Conservation (phyloP, 2,888 invertebrate species). For the Trisateles emortualis region DNA sequence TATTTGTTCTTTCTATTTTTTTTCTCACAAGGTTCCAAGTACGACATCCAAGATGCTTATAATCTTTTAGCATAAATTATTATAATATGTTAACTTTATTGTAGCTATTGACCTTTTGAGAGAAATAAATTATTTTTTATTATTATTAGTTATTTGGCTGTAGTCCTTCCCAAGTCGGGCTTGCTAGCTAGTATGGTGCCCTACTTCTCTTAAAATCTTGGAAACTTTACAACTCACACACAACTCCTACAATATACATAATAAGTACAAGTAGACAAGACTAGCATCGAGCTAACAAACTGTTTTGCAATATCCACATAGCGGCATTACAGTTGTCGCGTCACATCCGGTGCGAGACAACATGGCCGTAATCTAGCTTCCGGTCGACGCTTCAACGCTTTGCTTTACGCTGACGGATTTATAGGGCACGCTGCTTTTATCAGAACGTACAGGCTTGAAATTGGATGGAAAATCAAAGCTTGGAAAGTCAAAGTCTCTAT, state of each 20-base stretch:
- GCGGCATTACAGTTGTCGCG: conserved; percentile 32
- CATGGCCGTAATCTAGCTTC: conserved; percentile 43
- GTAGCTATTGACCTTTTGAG: too few species aligned
- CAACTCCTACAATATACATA: not conserved
- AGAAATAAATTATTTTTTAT: too few species aligned
- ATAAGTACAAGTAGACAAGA: not conserved
- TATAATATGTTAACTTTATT: too few species aligned
- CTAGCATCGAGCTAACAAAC: conserved; percentile 26
- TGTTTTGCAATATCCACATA: conserved; percentile 33
- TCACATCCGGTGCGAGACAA: conserved; percentile 43
- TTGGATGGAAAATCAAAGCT: not conserved
- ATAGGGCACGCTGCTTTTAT: conserved; percentile 1
- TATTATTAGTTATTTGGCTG: too few species aligned
- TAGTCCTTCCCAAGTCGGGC: too few species aligned
- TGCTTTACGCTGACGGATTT: conserved; percentile 24
- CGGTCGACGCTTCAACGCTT: conserved; percentile 29
- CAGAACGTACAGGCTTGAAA: not conserved
- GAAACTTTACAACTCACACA: not conserved
- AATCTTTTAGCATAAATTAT: too few species aligned
- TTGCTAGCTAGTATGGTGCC: too few species aligned
- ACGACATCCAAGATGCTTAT: too few species aligned
- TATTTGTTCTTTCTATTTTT: too few species aligned
- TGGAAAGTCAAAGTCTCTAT: too few species aligned
- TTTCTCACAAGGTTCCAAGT: too few species aligned
- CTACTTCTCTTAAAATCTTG: too few species aligned